Base-by-base conservation (phyloP, 2,797 vertebrate species). In the Cephalopachus bancanus region DNA sequence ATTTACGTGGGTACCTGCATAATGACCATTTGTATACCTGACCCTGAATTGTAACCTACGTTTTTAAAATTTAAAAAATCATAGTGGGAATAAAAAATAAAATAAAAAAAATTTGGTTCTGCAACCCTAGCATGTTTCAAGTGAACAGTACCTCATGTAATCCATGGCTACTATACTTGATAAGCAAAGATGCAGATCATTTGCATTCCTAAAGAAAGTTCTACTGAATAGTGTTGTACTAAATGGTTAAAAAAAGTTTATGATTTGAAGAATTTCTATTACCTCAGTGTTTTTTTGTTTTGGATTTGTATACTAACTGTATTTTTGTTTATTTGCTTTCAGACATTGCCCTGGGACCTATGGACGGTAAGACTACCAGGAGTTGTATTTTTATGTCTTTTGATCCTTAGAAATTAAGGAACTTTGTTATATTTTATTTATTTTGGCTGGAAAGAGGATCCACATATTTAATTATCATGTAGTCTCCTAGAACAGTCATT, bases 281-380 rank as follows among this genome's bases (percentile, higher is more conserved):
- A 90, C 15, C 2, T 89, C 55, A 19, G 12, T 74, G 88, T 87
- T 44, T 15, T 72, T 2, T 22, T 71, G 10, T 8, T 76, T 87
- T 16, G 19, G 16, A 75, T 75, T 89, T 2, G 19, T 88, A 74
- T 57, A 67, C 15, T 95, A 93, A 97, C 1, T n/a, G 5, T 94
- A 28, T 97, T 98, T 98, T 96, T 60, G 10, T 7, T 83, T 98
- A 5, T 96, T 96, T 93, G 89, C 91, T 98, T 98, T 94, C 98
- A 99, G 99, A 99, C 99, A 37, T 98, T 99, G 69, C 99, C 99
- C 1, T 99, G 99, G 99, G 99, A 99, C 96, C 98, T 99, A 53
- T 99, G 99, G 99, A 99, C 99, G 99, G 99, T 99, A 98, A 99
- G 99, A 59, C 57, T 26, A 64, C 94, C 72, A 83, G 72, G 69